These are phyloP conservation scores for Gibbula magus DNA, from an alignment of 2,888 invertebrate genomes.

Conservation along the genomic window DNA sequence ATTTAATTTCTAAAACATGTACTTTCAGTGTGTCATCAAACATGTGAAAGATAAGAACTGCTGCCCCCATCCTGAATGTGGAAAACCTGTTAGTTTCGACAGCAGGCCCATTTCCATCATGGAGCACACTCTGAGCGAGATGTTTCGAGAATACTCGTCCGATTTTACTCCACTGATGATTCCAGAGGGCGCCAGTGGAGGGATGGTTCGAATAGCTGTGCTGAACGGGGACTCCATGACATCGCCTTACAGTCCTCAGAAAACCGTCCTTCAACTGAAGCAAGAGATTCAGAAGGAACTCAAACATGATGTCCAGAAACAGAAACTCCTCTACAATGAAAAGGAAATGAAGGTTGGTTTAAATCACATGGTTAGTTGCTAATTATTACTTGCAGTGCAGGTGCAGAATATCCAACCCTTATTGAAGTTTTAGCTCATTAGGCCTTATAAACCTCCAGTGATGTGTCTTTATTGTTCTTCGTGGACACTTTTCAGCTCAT, in stretches of 20 bases:
- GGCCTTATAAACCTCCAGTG: too few relatives aligned
- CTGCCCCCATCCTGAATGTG: constrained; percentile 48
- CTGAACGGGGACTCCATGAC: constrained; percentile 49
- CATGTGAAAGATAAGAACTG: constrained; percentile 33
- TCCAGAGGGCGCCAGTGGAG: constrained; percentile 16
- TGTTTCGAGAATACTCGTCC: constrained; percentile 48
- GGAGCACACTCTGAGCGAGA: constrained; percentile 42
- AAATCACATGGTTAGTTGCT: too few relatives aligned
- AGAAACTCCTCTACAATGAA: constrained; percentile 50
- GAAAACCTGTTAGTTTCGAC: constrained; percentile 5
- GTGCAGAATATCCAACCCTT: too few relatives aligned
- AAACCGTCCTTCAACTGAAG: constrained; percentile 46
- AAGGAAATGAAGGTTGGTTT: constrained; percentile 47
- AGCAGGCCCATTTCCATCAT: constrained; percentile 33
- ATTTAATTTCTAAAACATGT: background rate
- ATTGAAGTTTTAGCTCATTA: too few relatives aligned
- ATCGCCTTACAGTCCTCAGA: constrained; percentile 37
- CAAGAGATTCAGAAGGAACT: constrained; percentile 35
- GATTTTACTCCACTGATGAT: constrained; percentile 33
- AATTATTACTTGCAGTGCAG: too few relatives aligned
- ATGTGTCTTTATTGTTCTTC: too few relatives aligned
- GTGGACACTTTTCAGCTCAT: too few relatives aligned
- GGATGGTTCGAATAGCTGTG: constrained; percentile 40
- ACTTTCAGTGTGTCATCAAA: constrained; percentile 45
- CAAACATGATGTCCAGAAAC: constrained; percentile 45